Evolutionary conservation across 2,888 invertebrate genomes (phyloP).

Genomic region (Cheilosia scutellata): DNA sequence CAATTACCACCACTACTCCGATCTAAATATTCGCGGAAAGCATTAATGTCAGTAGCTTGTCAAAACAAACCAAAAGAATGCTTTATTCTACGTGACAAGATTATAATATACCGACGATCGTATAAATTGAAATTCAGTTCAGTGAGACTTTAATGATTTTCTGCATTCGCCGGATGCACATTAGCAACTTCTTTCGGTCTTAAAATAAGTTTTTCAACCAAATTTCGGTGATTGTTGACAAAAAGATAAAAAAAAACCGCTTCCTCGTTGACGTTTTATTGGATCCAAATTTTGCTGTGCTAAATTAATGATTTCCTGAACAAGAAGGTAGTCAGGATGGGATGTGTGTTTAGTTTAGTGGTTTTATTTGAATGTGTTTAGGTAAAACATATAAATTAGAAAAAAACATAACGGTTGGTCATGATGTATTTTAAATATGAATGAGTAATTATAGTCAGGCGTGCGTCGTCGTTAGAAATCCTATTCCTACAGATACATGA

Average conservation of each 20-base stretch:
- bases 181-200: too few species aligned
- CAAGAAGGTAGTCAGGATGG: too few species aligned
- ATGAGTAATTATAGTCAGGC: background rate
- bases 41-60: too few species aligned
- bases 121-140: slow-evolving; percentile 5
- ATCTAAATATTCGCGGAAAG: too few species aligned
- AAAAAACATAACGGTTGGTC: background rate
- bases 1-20: too few species aligned
- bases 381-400: too few species aligned
- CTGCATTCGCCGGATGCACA: slow-evolving; percentile 13
- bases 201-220: background rate
- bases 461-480: background rate
- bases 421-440: background rate
- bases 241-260: background rate
- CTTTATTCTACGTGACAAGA: background rate
- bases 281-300: too few species aligned
- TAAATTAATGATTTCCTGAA: too few species aligned
- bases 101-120: background rate
- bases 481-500: background rate
- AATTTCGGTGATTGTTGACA: background rate
- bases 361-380: too few species aligned
- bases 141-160: background rate
- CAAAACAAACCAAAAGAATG: too few species aligned
- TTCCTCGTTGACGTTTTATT: too few species aligned
- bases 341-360: too few species aligned